These are phyloP conservation scores for Magallana angulata DNA, from an alignment of 1,140 invertebrate species.

Conservation along the genomic window DNA sequence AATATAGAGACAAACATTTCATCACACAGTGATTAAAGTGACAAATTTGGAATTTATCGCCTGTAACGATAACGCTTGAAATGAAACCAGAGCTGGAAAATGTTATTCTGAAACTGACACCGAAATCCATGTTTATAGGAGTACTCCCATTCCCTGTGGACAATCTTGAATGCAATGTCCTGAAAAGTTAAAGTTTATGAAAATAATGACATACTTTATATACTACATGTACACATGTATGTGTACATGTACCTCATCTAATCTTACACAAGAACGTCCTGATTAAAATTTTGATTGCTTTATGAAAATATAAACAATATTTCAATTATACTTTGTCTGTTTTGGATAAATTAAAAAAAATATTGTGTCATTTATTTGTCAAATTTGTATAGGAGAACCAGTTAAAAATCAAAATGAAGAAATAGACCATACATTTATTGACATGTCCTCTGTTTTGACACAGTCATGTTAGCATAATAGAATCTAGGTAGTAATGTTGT, in stretches of 20 bases:
- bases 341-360: background rate
- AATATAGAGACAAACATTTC: background rate
- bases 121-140: conserved; percentile 98
- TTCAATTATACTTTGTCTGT: background rate
- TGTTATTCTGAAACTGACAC: conserved; percentile 99
- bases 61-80: conserved; percentile 98
- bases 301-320: too few species aligned
- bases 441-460: too few species aligned
- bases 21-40: background rate
- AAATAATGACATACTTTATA: too few species aligned
- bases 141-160: conserved; percentile 99
- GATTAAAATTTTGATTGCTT: too few species aligned
- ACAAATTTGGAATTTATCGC: conserved; percentile 83
- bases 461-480: too few species aligned
- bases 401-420: too few species aligned
- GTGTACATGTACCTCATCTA: background rate
- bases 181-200: conserved; percentile 57
- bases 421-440: too few species aligned
- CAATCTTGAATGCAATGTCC: conserved; percentile 99
- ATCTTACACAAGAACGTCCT: background rate
- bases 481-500: too few species aligned
- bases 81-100: conserved; percentile 99
- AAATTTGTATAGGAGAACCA: too few species aligned
- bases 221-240: background rate
- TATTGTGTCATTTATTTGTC: too few species aligned